Base-by-base conservation (phyloP, 2,888 invertebrate species). In the Eurytoma adleriae region DNA sequence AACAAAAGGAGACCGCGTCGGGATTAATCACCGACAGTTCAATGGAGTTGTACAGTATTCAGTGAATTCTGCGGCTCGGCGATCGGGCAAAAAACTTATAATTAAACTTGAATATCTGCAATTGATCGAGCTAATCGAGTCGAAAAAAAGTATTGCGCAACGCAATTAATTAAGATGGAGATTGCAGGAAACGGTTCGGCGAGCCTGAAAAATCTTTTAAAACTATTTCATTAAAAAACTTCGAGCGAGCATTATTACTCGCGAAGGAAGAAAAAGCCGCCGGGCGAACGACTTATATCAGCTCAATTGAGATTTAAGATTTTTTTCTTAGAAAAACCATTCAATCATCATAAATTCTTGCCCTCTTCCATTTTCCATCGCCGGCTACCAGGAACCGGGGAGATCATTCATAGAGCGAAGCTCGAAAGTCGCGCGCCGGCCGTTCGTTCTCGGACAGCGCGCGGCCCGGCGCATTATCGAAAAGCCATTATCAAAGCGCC, bases 91-190 rank as follows among this genome's bases (percentile, higher is more conserved):
- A 71, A 73, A 69, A 64, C 48, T 74, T 70, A 69, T 69, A 79
- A 79, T 79, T 74, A 74, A 74, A 69, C 69, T 54, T 56, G 69
- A 64, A 74, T 79, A 48, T 69, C 68, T 69, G 79, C 57, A 48
- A 69, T 69, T 69, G 69, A 79, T 74, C 74, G 69, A 57, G 13
- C 40, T 24, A 64, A 62, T 48, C 48, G 56, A 54, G 48, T 24
- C 14, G 59, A 54, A 79, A 69, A 79, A 71, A 78, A 66, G 64
- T 56, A 64, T 77, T 78, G 24, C 66, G 18, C 57, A 71, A 78
- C 48, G 56, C 78, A 50, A 71, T 78, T 71, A 78, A 78, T 78
- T 77, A 69, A 74, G 14, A 24, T 20, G 27, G 64, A n/a, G 48
- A 27, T 71, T 78, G 20, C 69, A 54, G 40, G 40, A 40, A 40